Evolutionary conservation across 2,113 vertebrate genomes (phyloP).

Genomic region (Myiozetetes cayanensis): DNA sequence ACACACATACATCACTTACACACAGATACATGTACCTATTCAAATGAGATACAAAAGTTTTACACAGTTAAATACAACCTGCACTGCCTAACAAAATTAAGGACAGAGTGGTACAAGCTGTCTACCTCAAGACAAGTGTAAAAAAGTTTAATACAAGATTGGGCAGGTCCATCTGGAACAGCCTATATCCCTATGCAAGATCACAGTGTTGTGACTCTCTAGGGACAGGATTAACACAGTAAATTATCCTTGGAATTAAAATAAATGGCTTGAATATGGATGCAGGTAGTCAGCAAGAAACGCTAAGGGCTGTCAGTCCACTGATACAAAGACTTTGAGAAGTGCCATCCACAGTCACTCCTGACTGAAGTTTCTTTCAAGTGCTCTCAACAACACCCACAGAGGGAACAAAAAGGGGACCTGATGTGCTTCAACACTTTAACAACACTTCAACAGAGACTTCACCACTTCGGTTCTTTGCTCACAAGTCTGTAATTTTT

Average conservation of each 20-base stretch:
- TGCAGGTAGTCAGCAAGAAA: neutral
- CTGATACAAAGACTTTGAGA: neutral
- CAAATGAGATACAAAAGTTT: neutral
- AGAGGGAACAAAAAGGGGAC: neutral
- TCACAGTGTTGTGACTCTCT: neutral
- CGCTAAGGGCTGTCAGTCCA: neutral
- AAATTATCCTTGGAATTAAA: neutral
- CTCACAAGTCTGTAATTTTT: fast-evolving
- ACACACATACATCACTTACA: neutral
- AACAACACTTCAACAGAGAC: neutral
- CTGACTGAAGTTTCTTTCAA: neutral
- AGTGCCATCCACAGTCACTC: neutral
- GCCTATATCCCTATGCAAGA: neutral
- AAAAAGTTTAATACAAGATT: neutral
- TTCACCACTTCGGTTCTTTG: neutral
- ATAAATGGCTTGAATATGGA: neutral
- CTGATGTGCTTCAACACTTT: neutral
- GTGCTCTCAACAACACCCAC: neutral
- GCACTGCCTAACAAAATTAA: neutral
- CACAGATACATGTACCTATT: neutral
- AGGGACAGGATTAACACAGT: neutral
- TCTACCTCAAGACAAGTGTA: neutral
- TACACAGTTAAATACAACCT: neutral
- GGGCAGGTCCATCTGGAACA: neutral
- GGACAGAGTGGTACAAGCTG: neutral